phyloP scores from a whole-genome alignment of 2,113 vertebrate genomes.

The Lipotes vexillifer region DNA sequence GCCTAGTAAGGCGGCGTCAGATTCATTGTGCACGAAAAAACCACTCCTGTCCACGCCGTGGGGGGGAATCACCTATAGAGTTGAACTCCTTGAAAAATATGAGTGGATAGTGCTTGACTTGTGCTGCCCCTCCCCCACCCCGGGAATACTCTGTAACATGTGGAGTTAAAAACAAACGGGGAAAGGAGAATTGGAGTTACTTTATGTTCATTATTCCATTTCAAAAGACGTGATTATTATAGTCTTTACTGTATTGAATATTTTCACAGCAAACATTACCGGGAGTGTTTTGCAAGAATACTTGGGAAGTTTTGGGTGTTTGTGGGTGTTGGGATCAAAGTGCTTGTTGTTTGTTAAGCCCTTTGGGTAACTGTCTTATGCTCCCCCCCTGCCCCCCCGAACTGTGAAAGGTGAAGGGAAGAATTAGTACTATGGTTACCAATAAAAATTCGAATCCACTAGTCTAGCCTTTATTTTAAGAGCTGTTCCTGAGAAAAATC shows the following conservation, averaged over 20 bases:
- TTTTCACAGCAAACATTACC: neutral
- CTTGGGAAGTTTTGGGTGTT: neutral
- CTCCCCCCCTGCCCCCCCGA: rapidly evolving
- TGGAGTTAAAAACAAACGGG: neutral
- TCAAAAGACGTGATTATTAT: neutral
- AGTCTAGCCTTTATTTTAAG: neutral
- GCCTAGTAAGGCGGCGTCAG: neutral
- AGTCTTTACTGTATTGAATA: neutral
- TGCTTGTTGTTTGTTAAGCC: neutral
- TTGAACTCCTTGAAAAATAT: neutral
- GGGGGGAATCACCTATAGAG: neutral
- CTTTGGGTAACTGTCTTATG: neutral
- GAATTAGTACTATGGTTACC: neutral
- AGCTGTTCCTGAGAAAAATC: neutral
- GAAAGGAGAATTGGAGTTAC: neutral
- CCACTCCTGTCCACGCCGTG: neutral
- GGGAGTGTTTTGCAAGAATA: neutral
- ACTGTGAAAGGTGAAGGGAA: neutral
- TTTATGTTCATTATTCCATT: neutral
- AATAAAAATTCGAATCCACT: neutral
- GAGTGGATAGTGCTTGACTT: neutral
- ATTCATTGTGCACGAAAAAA: neutral
- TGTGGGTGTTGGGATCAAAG: neutral
- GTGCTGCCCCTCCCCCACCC: slow-evolving; percentile 1
- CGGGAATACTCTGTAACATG: neutral